Evolutionary conservation across 2,797 vertebrate species (phyloP).

Genomic region (Mastacembelus armatus): DNA sequence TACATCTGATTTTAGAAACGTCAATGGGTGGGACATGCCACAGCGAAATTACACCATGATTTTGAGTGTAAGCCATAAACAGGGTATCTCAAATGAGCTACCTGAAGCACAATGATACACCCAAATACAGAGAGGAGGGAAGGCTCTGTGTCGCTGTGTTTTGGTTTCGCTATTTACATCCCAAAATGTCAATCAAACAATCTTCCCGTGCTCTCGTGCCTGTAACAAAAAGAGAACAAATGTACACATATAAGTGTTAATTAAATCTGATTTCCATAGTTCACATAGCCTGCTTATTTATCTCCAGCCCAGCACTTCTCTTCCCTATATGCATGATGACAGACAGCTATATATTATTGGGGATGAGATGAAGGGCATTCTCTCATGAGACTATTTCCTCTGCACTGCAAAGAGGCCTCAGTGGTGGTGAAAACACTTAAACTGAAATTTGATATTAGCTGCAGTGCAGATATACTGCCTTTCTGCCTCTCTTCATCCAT

Average conservation of each 20-base stretch:
- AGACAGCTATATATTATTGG: slow-evolving; percentile 22
- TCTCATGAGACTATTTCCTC: slow-evolving; percentile 44
- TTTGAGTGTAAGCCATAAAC: slow-evolving; percentile 46
- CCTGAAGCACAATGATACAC: slow-evolving; percentile 56
- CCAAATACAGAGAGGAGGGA: slow-evolving; percentile 46
- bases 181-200: slow-evolving; percentile 70
- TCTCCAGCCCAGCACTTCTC: not conserved
- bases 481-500: slow-evolving; percentile 31
- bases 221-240: slow-evolving; percentile 43
- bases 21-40: slow-evolving; percentile 26
- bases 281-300: slow-evolving; percentile 3
- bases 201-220: slow-evolving; percentile 81
- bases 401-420: slow-evolving; percentile 44
- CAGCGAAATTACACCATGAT: slow-evolving; percentile 46
- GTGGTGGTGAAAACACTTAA: slow-evolving; percentile 44
- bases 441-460: slow-evolving; percentile 46
- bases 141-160: slow-evolving; percentile 46
- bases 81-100: slow-evolving; percentile 37
- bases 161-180: slow-evolving; percentile 70
- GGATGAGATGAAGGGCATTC: slow-evolving; percentile 44
- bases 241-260: slow-evolving; percentile 8
- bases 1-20: slow-evolving; percentile 33
- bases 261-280: slow-evolving; percentile 9
- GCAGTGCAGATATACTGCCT: slow-evolving; percentile 30
- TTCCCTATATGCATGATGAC: slow-evolving; percentile 23